A percentile compares a stretch with the other conserved stretches of the same genome.
These are phyloP conservation scores for Heliconius aoede DNA, from an alignment of 2,888 invertebrate species.

Conservation along the genomic window DNA sequence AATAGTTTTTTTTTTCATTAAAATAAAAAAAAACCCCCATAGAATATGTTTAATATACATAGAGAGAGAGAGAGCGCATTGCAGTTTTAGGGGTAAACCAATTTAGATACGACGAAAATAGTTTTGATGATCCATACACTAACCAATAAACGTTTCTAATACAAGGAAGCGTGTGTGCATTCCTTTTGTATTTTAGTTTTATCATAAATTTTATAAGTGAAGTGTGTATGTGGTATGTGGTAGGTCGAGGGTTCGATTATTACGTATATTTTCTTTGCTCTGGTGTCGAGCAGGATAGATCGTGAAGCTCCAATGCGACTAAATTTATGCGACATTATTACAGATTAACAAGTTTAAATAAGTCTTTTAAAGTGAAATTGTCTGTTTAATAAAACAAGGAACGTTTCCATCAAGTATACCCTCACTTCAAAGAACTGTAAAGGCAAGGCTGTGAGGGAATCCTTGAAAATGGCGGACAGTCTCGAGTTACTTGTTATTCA, in stretches of 20 bases:
- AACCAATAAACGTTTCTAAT: conserved; percentile 3
- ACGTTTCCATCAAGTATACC: conserved; percentile 3
- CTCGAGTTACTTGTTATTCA: conserved; percentile 38
- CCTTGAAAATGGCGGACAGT: conserved; percentile 37
- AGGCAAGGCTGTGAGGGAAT: conserved; percentile 29
- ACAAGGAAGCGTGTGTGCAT: background rate
- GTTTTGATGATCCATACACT: conserved; percentile 7
- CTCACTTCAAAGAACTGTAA: conserved; percentile 14
- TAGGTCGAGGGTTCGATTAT: too few species aligned
- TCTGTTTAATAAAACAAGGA: background rate
- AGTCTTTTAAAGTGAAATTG: background rate
- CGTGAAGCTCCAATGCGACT: background rate
- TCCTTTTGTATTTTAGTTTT: background rate
- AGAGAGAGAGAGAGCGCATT: background rate
- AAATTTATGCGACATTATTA: background rate
- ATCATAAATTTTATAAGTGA: background rate
- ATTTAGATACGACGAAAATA: conserved; percentile 18
- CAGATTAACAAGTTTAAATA: background rate
- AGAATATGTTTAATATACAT: background rate
- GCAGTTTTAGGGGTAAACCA: conserved; percentile 12
- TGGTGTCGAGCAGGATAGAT: too few species aligned
- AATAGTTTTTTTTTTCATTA: background rate
- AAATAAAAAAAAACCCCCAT: background rate
- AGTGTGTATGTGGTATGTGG: too few species aligned
- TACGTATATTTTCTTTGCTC: too few species aligned